Conservation (phyloP, 1,140 invertebrate species). For the Copidosoma floridanum region DNA sequence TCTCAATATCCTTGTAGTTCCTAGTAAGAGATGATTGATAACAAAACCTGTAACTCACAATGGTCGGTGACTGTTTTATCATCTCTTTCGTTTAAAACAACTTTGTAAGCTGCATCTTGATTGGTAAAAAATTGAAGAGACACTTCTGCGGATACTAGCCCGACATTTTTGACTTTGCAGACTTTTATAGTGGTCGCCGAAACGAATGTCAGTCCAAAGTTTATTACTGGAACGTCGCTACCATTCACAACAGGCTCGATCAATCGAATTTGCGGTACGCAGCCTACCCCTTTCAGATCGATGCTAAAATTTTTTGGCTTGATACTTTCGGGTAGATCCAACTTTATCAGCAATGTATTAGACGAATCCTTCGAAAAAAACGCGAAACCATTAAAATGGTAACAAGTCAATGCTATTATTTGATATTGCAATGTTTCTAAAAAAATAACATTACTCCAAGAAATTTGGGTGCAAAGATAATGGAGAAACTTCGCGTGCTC, state of each 20-base stretch:
- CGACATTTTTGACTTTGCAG: constrained; percentile 37
- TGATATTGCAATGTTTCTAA: too few species aligned
- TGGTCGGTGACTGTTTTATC: too few species aligned
- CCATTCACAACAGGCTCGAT: constrained; percentile 27
- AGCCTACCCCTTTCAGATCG: constrained; percentile 38
- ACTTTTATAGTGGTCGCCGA: constrained; percentile 20
- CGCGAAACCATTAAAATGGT: too few species aligned
- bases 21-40: too few species aligned
- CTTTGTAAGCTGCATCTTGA: constrained; percentile 11
- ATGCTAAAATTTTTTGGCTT: not conserved
- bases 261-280: constrained; percentile 42
- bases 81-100: too few species aligned
- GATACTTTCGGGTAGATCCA: constrained; percentile 32
- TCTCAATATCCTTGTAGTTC: too few species aligned
- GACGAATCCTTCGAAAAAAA: too few species aligned
- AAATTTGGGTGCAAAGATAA: constrained; percentile 36
- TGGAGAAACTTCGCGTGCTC: constrained; percentile 32
- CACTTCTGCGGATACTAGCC: constrained; percentile 35
- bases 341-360: constrained; percentile 27
- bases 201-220: constrained; percentile 36
- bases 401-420: too few species aligned
- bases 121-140: constrained; percentile 35
- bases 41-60: too few species aligned
- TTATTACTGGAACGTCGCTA: constrained; percentile 6
- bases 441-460: constrained; percentile 42